phyloP scores from a whole-genome alignment of 2,797 vertebrate genomes.

The Myotis planiceps region DNA sequence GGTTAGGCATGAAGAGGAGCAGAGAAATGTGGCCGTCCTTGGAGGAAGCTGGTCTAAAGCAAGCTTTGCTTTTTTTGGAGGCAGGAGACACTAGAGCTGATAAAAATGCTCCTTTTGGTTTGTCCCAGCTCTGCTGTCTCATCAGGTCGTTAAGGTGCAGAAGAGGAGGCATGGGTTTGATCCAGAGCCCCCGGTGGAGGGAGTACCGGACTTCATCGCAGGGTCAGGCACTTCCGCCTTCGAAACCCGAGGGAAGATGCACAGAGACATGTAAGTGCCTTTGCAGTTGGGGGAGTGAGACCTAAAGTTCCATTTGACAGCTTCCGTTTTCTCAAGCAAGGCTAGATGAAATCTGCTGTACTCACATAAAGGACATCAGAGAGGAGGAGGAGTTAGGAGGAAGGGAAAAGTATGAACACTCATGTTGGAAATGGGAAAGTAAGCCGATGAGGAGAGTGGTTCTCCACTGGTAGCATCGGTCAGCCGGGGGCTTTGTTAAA shows the following conservation, averaged over 20 bases:
- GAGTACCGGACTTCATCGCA: no score
- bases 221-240: not conserved
- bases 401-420: not conserved
- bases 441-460: not conserved
- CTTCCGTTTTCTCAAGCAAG: not conserved
- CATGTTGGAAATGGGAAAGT: not conserved
- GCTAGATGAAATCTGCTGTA: not conserved
- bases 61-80: not conserved
- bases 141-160: not conserved
- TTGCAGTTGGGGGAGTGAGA: not conserved
- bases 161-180: not conserved
- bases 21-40: not conserved
- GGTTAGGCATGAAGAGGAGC: not conserved
- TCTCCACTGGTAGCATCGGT: not conserved
- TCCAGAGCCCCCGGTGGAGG: not conserved
- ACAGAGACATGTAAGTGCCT: rapidly evolving
- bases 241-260: not conserved
- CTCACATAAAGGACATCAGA: not conserved
- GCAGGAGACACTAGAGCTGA: not conserved
- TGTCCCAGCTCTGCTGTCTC: not conserved
- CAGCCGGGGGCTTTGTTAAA: not conserved
- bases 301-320: not conserved
- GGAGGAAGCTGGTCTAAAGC: not conserved
- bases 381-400: not conserved
- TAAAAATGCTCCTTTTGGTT: not conserved